Evolutionary conservation across 1,140 invertebrate genomes (phyloP), one percentile per base, ranked within the genome.

Genomic region (Semibalanus balanoides): DNA sequence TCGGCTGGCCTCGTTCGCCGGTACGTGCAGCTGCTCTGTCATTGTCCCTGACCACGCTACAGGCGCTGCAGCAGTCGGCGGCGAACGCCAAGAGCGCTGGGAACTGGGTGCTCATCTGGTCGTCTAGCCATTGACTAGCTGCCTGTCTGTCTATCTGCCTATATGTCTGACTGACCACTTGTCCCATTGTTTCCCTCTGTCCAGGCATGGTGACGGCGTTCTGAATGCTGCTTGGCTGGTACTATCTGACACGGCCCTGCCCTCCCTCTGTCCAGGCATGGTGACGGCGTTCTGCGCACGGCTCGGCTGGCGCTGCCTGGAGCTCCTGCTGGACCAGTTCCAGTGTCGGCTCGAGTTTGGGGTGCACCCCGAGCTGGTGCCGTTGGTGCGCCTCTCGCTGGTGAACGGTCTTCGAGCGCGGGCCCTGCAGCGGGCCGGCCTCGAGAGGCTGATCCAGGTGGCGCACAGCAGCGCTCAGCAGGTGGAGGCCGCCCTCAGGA

Each of bases 1-100:
- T 90, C 92, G 74, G 91, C 96, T n/a, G n/a, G 90, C 96, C 35
- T 96, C 95, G 31, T 98, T 98, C 89, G 94, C 97, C 75, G 96
- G 95, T 90, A 87, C 22, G 35, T 40, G 35, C 35, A 7, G 35
- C 17, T 5, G 35, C 35, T 40, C 5, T 5, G 17, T 40, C 5
- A 17, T 40, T 40, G 35, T 40, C 17, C 5, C 35, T 40, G 35
- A 40, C n/a, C 76, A 89, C 94, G 76, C 80, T 90, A 22, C 97
- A 99, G 85, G 90, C 92, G 79, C 86, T 99, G 31, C 97, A 99
- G 84, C 95, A 98, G 82, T 90, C 92, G 74, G 91, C 96, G n/a
- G n/a, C n/a, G n/a, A n/a, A n/a, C n/a, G n/a, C n/a, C n/a, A n/a
- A n/a, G n/a, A n/a, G n/a, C n/a, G n/a, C n/a, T n/a, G n/a, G n/a